A percentile compares a stretch with the other conserved stretches of the same genome.
Evolutionary conservation across 2,113 vertebrate species (phyloP).

Genomic region (Polypterus bichir): DNA sequence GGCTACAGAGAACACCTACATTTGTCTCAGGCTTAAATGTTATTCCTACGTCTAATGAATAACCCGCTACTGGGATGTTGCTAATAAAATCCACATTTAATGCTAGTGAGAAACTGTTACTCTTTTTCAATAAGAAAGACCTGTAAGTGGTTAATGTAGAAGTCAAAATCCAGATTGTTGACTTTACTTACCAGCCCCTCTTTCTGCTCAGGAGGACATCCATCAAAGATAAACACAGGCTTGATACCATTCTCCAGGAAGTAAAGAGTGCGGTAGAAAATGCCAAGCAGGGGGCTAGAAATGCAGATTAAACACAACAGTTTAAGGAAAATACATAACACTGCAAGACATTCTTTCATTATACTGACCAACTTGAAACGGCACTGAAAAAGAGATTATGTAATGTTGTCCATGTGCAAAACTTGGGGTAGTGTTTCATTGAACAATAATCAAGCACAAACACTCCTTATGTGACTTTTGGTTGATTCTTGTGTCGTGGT

Average conservation of each 20-base stretch:
- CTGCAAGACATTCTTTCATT: no score
- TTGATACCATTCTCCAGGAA: conserved; percentile 58
- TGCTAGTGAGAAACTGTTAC: no score
- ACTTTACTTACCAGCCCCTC: conserved; percentile 35
- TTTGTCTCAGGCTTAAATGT: no score
- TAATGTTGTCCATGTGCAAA: background rate
- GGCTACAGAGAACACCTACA: no score
- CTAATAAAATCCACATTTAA: no score
- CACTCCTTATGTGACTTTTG: background rate
- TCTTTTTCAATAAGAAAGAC: no score
- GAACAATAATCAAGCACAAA: background rate
- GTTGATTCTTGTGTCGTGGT: no score
- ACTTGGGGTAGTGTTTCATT: background rate
- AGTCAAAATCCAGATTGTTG: no score
- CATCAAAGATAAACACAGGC: conserved; percentile 59
- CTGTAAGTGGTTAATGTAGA: no score
- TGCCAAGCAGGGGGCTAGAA: conserved; percentile 38
- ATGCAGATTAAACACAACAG: background rate
- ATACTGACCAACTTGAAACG: background rate
- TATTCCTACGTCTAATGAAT: no score
- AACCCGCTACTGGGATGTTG: no score
- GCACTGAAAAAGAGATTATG: background rate
- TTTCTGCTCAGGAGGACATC: conserved; percentile 47
- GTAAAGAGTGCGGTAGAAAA: conserved; percentile 53
- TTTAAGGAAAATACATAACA: no score